Base-by-base conservation (phyloP, 1,140 invertebrate genomes). In the Apocrypta bakeri region DNA sequence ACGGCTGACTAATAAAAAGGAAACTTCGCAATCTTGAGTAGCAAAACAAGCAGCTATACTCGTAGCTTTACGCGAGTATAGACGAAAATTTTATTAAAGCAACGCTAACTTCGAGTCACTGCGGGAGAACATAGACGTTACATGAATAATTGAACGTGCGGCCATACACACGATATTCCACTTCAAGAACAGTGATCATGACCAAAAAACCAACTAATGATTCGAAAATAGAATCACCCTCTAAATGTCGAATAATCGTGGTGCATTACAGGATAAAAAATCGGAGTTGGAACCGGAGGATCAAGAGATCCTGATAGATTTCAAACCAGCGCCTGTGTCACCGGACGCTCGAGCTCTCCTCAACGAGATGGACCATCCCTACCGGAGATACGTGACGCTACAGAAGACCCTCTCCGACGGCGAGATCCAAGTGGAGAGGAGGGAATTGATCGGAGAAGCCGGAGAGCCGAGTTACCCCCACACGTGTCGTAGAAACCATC, bases 241-340 rank as follows among this genome's bases (percentile, higher is more conserved):
- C 48, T 21, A 6, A 76, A 71, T 69, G 21, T 25, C 14, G 11
- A 80, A 72, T 42, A 27, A 81, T 33, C 37, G 6, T 12, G n/a
- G 25, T 12, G 0, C 84, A 81, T 56, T 37, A 27, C 69, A 87
- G 81, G 85, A 81, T 68, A 86, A 84, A 33, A 87, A 83, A 73
- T 88, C 84, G 8, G 86, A 87, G 29, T 4, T 84, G 81, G 94
- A 94, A 71, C 90, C 92, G 69, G 94, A 96, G 84, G 95, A 96
- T 88, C 94, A 95, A 87, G 96, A 97, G 91, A 97, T 97, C 80
- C 95, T 97, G 69, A 97, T 97, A 84, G 96, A 97, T 89, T 97
- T 97, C 88, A 96, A 97, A 90, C 96, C 96, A 14, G 94, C 95
- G 68, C 91, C 91, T n/a, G 93, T 95, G 1, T 93, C 93, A 8